Evolutionary conservation across 35 echinoderm and acorn worm genomes (phyloP), one percentile per base, ranked within the genome.

Genomic region (Apostichopus parvimensis): DNA sequence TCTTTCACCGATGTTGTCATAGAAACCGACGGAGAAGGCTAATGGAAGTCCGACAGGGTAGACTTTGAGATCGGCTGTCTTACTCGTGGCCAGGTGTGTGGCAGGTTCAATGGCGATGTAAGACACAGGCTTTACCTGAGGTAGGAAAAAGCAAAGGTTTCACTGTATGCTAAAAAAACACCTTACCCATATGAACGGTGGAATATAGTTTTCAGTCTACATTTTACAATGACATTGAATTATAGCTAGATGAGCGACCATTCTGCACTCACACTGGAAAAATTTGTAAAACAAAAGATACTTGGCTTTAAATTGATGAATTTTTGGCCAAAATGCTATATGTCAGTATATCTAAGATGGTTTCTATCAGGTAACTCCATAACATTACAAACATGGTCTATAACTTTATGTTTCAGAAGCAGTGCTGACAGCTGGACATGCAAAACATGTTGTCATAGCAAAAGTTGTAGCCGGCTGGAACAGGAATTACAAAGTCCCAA

Each of bases 1-100:
- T 21, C 66, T 92, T 23, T 98, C 96, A 57, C 96, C 96, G 28
- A 98, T 91, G 92, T 98, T 95, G 89, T 98, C 94, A 89, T 98
- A 95, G 90, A 95, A 95, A 77, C 88, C 88, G 9, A 98, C 92
- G 14, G 86, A 78, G 75, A 95, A 95, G 18, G 96, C 95, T 17
- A 95, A 87, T 9, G 91, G 81, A 6, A 95, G 77, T 6, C 96
- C 96, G 6, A 98, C 76, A 2, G 96, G 96, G 76, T 95, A 95
- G 5, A 93, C 89, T 21, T 56, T 54, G 9, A 98, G 94, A 53
- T 93, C 90, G 6, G 88, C 83, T 13, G 85, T 22, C n/a, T 56
- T n/a, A 12, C 55, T 56, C 64, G 95, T 96, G 5, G n/a, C 64
- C 6, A 96, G 93, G 57, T 62, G 85, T 59, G 85, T 66, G 5